Base-by-base conservation (phyloP, 2,113 vertebrate species). In the Otolemur garnettii region DNA sequence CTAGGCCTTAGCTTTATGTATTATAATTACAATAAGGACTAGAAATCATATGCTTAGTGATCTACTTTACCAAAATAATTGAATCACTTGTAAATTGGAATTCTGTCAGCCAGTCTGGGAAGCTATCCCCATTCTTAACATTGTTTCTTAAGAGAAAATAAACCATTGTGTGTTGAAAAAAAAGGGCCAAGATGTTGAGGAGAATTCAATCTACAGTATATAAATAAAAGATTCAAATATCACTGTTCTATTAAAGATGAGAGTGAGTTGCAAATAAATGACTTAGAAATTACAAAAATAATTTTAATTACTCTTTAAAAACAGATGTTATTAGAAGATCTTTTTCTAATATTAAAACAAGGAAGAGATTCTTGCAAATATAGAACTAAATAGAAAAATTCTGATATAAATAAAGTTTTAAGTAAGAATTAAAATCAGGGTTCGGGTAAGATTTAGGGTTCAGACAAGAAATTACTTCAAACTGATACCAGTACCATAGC, bases 41-140 rank as follows among this genome's bases (percentile, higher is more conserved):
- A 85, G 33, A 91, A 95, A 82, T 94, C 35, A 74, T 79, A 69
- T 19, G 42, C 8, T 82, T 78, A 53, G 5, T 69, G 85, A 38
- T 80, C 42, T 60, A 72, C 21, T 78, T 79, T 78, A 71, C n/a
- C 77, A 68, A 69, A 89, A 91, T 30, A 50, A 64, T 28, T 24
- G 35, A 94, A 68, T 83, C 28, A 64, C 55, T 83, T 30, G 12
- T 62, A 96, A 87, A 90, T 88, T 64, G 62, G 42, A 75, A 86
- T 93, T 94, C 35, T 93, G 22, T 71, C 71, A 72, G 66, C 33
- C 33, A 71, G 6, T 60, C 53, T 88, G 12, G 18, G 60, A 72
- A 91, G 26, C 9, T 59, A 21, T 42, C 30, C 55, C 57, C 24
- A 53, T 85, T 62, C n/a, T 33, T 69, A 62, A 93, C 88, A 50